Base-by-base conservation (phyloP, 92 coral and sea anemone species). In the Bergia sp. region DNA sequence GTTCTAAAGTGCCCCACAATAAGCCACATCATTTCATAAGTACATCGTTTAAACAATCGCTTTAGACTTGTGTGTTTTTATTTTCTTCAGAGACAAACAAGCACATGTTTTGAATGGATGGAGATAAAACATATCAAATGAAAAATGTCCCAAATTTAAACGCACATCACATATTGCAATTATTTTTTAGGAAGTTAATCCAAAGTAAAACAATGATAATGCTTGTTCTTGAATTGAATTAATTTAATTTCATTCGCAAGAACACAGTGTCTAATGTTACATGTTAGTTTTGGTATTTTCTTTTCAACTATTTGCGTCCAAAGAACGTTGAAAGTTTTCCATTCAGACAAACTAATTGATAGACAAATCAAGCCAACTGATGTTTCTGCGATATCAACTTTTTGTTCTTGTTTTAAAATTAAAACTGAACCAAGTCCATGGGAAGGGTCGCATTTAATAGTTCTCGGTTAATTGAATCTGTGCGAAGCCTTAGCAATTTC, bases 11-110 rank as follows among this genome's bases (percentile, higher is more conserved):
- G 20, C n/a, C 43, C 43, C 37, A 4, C n/a, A 5, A 23, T 71
- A 29, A 11, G 16, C 40, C 53, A 69, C 36, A 67, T 49, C 43
- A 12, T 49, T 83, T n/a, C 2, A 8, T 3, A 50, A 47, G n/a
- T 49, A 72, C 13, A 40, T 42, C 38, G 37, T 84, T 47, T 84
- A 23, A 29, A 13, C 40, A 80, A 15, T 58, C 47, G 7, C 41
- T 5, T 50, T 81, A 37, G 18, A 39, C 41, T 81, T 66, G 37
- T 36, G 73, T 66, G 87, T 71, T 84, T 84, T 84, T 47, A 21
- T 23, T 21, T n/a, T 53, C n/a, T 29, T 4, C 8, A 47, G 50
- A 71, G 67, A 84, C 87, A 72, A 45, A 49, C 79, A 37, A 47
- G 12, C 57, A 38, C 21, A 84, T 43, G 74, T 71, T 74, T 67